Evolutionary conservation across 2,888 invertebrate species (phyloP).

Genomic region (Drosophila prostipennis): DNA sequence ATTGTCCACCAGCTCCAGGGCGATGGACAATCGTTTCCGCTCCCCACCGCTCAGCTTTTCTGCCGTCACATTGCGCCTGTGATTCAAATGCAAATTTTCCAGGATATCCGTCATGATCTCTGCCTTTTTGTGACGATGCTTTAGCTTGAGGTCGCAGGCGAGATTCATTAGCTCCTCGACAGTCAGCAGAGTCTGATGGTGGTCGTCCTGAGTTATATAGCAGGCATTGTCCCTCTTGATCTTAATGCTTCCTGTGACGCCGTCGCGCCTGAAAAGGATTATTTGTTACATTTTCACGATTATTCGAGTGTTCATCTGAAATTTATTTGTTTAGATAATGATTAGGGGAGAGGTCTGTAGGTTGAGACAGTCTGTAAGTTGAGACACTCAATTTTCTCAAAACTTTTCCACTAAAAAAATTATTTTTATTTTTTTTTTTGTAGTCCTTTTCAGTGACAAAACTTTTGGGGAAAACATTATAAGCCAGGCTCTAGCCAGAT

Average conservation of each 20-base stretch:
- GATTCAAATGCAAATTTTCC: slow-evolving; percentile 81
- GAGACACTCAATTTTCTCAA: too few relatives aligned
- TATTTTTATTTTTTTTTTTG: too few relatives aligned
- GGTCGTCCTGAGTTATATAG: slow-evolving; percentile 92
- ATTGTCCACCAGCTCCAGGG: slow-evolving; percentile 92
- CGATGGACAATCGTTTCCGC: slow-evolving; percentile 91
- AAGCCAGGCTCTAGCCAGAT: too few relatives aligned
- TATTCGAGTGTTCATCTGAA: too few relatives aligned
- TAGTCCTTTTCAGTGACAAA: too few relatives aligned
- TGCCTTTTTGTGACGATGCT: slow-evolving; percentile 67
- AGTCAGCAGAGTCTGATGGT: slow-evolving; percentile 89
- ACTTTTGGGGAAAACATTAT: too few relatives aligned
- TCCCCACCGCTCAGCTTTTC: slow-evolving; percentile 90
- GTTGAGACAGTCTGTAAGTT: too few relatives aligned
- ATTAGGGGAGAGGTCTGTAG: too few relatives aligned
- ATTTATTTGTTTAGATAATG: too few relatives aligned
- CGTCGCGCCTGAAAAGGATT: slow-evolving; percentile 85
- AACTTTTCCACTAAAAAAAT: too few relatives aligned
- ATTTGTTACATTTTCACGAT: too few relatives aligned
- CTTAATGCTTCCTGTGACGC: slow-evolving; percentile 88
- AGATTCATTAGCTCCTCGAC: slow-evolving; percentile 91
- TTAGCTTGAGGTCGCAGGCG: slow-evolving; percentile 90
- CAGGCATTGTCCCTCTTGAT: slow-evolving; percentile 91
- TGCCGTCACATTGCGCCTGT: slow-evolving; percentile 83
- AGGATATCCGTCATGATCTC: slow-evolving; percentile 82